phyloP scores from a whole-genome alignment of 2,797 vertebrate genomes.

The Bufotes viridis region DNA sequence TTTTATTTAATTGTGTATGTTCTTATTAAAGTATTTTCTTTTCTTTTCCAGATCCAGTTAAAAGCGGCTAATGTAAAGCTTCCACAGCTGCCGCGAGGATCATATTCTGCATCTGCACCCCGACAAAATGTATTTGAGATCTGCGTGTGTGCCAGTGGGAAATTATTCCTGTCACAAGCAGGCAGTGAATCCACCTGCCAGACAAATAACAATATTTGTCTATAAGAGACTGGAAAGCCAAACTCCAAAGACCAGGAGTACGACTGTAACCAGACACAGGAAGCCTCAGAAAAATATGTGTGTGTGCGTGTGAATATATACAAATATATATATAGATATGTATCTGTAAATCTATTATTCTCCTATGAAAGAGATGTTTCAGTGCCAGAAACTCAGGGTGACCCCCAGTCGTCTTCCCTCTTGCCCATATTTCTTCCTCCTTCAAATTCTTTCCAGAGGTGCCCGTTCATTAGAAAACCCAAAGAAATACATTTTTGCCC shows the following conservation, averaged over 20 bases:
- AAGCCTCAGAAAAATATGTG: conserved; percentile 80
- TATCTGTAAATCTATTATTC: conserved; percentile 80
- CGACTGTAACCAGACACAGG: conserved; percentile 78
- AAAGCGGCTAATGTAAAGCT: conserved; percentile 91
- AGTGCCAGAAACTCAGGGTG: conserved; percentile 87
- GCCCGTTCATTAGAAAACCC: background rate
- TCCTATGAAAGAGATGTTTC: conserved; percentile 83
- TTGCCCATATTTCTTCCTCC: background rate
- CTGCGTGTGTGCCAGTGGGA: conserved; percentile 94
- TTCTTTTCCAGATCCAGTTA: conserved; percentile 85
- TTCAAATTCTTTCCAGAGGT: background rate
- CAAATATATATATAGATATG: conserved; percentile 74
- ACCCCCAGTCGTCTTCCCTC: conserved; percentile 76
- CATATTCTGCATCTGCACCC: conserved; percentile 82
- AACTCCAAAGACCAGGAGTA: conserved; percentile 63
- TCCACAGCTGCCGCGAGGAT: conserved; percentile 91
- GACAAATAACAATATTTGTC: conserved; percentile 95
- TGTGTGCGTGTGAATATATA: conserved; percentile 50
- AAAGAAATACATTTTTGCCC: background rate
- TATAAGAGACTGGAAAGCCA: conserved; percentile 79
- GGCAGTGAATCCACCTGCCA: conserved; percentile 94
- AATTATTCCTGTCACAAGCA: conserved; percentile 94
- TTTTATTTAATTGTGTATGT: background rate
- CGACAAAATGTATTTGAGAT: conserved; percentile 96
- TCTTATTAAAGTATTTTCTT: background rate